Conservation (phyloP, 2,888 invertebrate genomes). For the Sericinus montela region DNA sequence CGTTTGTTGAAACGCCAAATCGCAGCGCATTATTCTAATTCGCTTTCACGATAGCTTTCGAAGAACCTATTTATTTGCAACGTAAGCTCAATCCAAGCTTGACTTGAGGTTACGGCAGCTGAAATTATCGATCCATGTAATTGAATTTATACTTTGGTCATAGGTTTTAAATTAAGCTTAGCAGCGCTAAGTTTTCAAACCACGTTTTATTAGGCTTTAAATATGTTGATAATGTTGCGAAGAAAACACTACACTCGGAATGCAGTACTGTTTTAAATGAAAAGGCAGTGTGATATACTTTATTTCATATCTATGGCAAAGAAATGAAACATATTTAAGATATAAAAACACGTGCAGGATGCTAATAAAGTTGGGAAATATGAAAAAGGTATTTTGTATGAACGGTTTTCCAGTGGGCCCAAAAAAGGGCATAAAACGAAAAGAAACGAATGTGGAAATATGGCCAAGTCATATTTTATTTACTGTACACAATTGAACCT, state of each 20-base stretch:
- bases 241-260: too few relatives aligned
- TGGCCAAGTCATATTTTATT: constrained; percentile 78
- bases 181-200: too few relatives aligned
- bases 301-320: constrained; percentile 55
- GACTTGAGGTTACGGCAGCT: constrained; percentile 37
- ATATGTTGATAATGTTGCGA: too few relatives aligned
- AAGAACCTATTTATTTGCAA: constrained; percentile 74
- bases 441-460: constrained; percentile 76
- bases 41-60: constrained; percentile 72
- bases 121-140: constrained; percentile 37
- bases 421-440: constrained; percentile 70
- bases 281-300: constrained; percentile 49
- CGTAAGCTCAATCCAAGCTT: constrained; percentile 53
- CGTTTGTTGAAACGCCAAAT: constrained; percentile 77
- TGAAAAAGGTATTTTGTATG: constrained; percentile 75
- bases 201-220: too few relatives aligned
- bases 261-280: too few relatives aligned
- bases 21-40: constrained; percentile 77
- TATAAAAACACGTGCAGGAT: constrained; percentile 74
- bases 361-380: constrained; percentile 76
- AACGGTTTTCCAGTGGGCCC: constrained; percentile 67
- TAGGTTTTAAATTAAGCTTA: too few relatives aligned
- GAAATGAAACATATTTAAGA: constrained; percentile 68
- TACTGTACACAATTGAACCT: constrained; percentile 78
- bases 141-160: constrained; percentile 27